These are phyloP conservation scores for Cheirogaleus major DNA, from an alignment of 2,797 vertebrate species.

Conservation along the genomic window DNA sequence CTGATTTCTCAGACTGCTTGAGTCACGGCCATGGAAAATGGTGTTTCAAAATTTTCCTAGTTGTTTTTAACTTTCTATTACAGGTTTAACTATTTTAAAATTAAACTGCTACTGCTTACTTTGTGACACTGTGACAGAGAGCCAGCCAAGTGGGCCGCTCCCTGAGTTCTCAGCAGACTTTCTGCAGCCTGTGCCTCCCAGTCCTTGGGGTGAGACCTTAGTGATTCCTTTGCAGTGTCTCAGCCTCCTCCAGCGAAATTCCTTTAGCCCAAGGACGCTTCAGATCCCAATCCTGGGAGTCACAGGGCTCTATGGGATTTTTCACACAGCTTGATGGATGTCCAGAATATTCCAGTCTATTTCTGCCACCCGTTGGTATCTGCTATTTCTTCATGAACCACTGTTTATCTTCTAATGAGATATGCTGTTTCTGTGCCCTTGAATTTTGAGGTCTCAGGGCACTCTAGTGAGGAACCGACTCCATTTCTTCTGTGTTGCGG, in stretches of 20 bases:
- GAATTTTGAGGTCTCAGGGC: background rate
- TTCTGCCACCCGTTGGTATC: background rate
- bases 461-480: background rate
- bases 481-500: background rate
- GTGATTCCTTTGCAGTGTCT: background rate
- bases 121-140: background rate
- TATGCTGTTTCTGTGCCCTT: background rate
- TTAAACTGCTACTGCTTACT: background rate
- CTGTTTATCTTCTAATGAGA: background rate
- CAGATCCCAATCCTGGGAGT: background rate
- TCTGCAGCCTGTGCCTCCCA: background rate
- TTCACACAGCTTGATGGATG: background rate
- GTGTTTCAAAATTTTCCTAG: background rate
- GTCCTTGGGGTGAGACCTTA: background rate
- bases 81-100: background rate
- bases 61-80: background rate
- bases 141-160: no score
- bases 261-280: background rate
- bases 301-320: background rate
- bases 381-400: background rate
- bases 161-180: background rate
- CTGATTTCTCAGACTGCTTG: background rate
- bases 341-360: background rate
- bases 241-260: background rate
- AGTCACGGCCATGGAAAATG: background rate